A percentile compares a stretch with the other conserved stretches of the same genome.
phyloP scores from a whole-genome alignment of 2,888 invertebrate species.

The Pseudoips prasinana region DNA sequence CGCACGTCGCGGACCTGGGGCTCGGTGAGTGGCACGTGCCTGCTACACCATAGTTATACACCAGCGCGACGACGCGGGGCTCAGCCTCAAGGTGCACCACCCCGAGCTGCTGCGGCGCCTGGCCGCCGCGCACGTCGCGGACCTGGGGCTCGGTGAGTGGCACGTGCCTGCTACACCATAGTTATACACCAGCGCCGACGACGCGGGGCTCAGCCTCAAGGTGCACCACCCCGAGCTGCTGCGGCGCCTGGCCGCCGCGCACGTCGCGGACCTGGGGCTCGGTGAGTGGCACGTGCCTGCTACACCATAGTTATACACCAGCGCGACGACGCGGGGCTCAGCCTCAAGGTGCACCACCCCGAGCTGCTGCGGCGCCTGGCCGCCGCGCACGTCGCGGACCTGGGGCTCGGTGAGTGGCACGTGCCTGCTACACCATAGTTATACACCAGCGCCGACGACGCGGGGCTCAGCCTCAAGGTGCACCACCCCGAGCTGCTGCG shows the following conservation, averaged over 20 bases:
- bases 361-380: slow-evolving; percentile 83
- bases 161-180: too few species aligned
- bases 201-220: too few species aligned
- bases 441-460: slow-evolving; percentile 85
- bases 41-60: too few species aligned
- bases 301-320: too few species aligned
- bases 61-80: too few species aligned
- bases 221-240: slow-evolving; percentile 71
- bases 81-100: too few species aligned
- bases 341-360: slow-evolving; percentile 86
- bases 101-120: slow-evolving; percentile 84
- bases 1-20: slow-evolving; percentile 87
- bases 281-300: too few species aligned
- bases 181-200: too few species aligned
- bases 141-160: slow-evolving; percentile 63
- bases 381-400: slow-evolving; percentile 87
- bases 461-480: slow-evolving; percentile 89
- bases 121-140: slow-evolving; percentile 86
- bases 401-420: slow-evolving; percentile 44
- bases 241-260: slow-evolving; percentile 45
- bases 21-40: slow-evolving; percentile 51
- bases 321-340: slow-evolving; percentile 91
- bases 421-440: slow-evolving; percentile 83
- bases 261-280: slow-evolving; percentile 93
- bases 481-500: slow-evolving; percentile 87